phyloP scores from a whole-genome alignment of 2,888 invertebrate species.

The Amiota communis region DNA sequence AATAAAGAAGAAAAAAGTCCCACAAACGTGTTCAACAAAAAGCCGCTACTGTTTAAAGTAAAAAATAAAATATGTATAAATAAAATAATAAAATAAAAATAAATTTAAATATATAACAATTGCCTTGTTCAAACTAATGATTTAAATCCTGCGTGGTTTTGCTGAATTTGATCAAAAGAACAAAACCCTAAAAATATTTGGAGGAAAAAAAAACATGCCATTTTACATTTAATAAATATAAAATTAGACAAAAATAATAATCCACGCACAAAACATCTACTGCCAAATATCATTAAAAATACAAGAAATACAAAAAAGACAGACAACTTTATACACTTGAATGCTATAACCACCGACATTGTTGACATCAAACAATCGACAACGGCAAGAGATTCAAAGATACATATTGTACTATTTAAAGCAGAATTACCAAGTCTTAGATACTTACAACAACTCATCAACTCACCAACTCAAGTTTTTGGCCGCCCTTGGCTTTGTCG shows the following conservation, averaged over 20 bases:
- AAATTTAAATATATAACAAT: neutral
- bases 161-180: neutral
- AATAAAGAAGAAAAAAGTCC: constrained; percentile 1
- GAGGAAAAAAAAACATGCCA: neutral
- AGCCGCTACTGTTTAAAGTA: neutral
- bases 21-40: constrained; percentile 19
- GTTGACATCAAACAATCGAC: no score
- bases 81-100: constrained; percentile 12
- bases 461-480: neutral
- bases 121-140: neutral
- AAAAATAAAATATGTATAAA: neutral
- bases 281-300: no score
- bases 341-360: no score
- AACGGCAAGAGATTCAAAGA: no score
- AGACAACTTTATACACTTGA: no score
- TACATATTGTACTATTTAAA: no score
- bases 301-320: neutral
- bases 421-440: no score
- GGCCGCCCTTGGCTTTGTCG: no score
- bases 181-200: neutral
- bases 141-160: neutral
- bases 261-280: constrained; percentile 5
- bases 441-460: no score
- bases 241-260: neutral
- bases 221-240: constrained; percentile 8